A percentile compares a stretch with the other conserved stretches of the same genome.
Conservation (phyloP, 2,113 vertebrate genomes). For the Mustela nigripes region DNA sequence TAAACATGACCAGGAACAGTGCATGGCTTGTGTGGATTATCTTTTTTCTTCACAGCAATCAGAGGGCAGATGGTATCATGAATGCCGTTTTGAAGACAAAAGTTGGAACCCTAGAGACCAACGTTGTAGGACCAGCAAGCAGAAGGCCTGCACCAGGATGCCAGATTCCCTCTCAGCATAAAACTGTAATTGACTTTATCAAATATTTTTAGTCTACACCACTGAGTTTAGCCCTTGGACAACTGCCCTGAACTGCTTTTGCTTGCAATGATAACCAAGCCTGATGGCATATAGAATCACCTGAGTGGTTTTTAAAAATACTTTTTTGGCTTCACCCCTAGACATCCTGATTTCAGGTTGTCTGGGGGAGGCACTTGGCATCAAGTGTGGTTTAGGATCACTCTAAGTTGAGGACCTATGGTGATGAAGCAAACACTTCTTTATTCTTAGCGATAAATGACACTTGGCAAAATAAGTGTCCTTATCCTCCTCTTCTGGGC, state of each 20-base stretch:
- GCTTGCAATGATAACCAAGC: neutral
- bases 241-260: neutral
- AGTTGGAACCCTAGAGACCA: neutral
- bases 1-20: neutral
- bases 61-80: neutral
- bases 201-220: neutral
- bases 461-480: neutral
- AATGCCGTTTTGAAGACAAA: neutral
- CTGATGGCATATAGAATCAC: neutral
- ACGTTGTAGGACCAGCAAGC: neutral
- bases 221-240: neutral
- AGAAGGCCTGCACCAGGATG: neutral
- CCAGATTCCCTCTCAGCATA: too few relatives aligned
- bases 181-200: neutral
- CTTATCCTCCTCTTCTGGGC: neutral
- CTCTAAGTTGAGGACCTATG: neutral
- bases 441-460: neutral
- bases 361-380: neutral
- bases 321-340: neutral
- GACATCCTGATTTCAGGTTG: neutral
- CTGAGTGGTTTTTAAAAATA: neutral
- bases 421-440: neutral
- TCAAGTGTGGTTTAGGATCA: neutral
- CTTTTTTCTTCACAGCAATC: neutral
- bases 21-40: too few relatives aligned